Conservation (phyloP, 2,113 vertebrate species). For the Cynopterus brachyotis region DNA sequence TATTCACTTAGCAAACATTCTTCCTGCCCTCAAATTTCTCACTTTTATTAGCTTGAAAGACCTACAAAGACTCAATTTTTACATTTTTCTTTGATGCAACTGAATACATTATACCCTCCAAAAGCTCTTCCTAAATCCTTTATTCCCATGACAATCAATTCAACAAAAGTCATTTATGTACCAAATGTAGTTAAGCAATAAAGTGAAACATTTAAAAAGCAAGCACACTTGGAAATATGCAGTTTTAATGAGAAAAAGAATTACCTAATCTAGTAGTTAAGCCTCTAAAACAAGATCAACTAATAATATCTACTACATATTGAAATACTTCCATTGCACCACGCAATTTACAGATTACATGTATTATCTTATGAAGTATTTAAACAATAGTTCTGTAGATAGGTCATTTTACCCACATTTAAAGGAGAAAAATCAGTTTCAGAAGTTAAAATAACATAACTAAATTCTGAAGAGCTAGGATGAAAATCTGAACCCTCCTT, state of each 20-base stretch:
- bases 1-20: slow-evolving; percentile 31
- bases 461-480: background rate
- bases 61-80: background rate
- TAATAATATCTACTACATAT: background rate
- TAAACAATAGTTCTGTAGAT: background rate
- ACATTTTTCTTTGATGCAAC: background rate
- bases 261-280: background rate
- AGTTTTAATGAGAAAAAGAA: slow-evolving; percentile 38
- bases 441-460: slow-evolving; percentile 14
- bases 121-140: slow-evolving; percentile 45
- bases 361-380: slow-evolving; percentile 7
- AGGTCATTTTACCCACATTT: background rate
- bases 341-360: background rate
- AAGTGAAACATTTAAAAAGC: slow-evolving; percentile 19
- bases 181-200: background rate
- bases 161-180: slow-evolving; percentile 16
- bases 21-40: background rate
- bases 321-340: background rate
- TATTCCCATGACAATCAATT: slow-evolving; percentile 1
- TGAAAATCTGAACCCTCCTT: background rate
- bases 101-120: background rate
- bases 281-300: slow-evolving; percentile 12
- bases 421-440: background rate
- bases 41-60: slow-evolving; percentile 1
- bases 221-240: slow-evolving; percentile 36